Evolutionary conservation across 2,888 invertebrate species (phyloP), one percentile per base, ranked within the genome.

Genomic region (Steromphala cineraria): DNA sequence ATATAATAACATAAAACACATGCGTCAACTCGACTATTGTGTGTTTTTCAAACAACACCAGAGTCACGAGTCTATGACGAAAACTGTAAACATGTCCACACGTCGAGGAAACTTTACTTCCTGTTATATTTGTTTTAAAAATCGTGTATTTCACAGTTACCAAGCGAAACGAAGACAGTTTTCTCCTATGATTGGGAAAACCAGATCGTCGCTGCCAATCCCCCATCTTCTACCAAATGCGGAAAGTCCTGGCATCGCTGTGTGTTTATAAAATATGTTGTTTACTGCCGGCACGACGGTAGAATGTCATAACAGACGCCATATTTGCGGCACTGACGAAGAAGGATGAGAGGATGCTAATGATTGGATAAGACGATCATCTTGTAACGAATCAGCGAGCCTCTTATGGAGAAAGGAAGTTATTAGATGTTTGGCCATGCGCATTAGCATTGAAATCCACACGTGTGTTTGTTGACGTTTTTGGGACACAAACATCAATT

Each of bases 161-260:
- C 95, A 95, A 53, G 91, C 87, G 53, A 93, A 83, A 79, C 95
- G 91, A 3, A 94, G 84, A 36, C 94, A 83, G 19, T 93, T 92
- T 87, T 95, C 94, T 53, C 93, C 91, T 62, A 94, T 83, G 24
- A 93, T 97, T 52, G 97, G 97, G 93, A 97, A 97, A 67, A 98
- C 97, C 91, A 98, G 96, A 94, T 98, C 98, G 94, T 98, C 98
- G 88, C 97, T 96, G 90, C 96, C 97, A 90, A 97, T 96, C 90
- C 96, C 95, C 98, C 98, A 98, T 94, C 97, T 96, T 92, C 98
- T 95, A 91, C 96, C 96, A 93, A 97, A 97, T 86, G 97, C 95
- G 93, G 96, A 95, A 92, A 98, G 95, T 89, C 97, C 97, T 92
- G 98, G 98, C 98, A 98, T 98, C 36, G 53, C 82, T 80, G 28